Base-by-base conservation (phyloP, 2,113 vertebrate species). In the Naja naja region DNA sequence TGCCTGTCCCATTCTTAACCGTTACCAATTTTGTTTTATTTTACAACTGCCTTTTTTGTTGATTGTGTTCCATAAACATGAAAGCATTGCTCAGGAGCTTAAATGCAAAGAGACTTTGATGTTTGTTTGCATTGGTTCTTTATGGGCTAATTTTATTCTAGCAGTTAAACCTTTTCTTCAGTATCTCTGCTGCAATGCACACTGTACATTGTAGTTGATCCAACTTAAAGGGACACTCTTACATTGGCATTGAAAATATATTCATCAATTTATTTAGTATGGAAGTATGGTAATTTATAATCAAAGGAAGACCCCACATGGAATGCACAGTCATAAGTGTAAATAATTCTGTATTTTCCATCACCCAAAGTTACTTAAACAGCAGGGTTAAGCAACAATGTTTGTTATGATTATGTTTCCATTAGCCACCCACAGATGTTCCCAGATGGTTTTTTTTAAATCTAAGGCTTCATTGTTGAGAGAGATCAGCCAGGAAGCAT, bases 361-460 rank as follows among this genome's bases (percentile, higher is more conserved):
- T 56, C 64, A 47, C 20, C 60, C 91, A 55, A 22, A 23, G 12
- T 86, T 95, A 88, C 81, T 94, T 93, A 95, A 94, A 95, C 94
- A 95, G 95, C 94, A 94, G 94, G 85, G 90, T 94, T 96, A 93
- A 94, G 94, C 85, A 93, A 90, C 60, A 92, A 91, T 54, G 90
- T 94, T 96, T 96, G 89, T 88, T 94, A 88, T 94, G 64, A 91
- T 94, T 95, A 27, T 90, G 11, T 85, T 93, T 94, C 93, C 52
- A 95, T 95, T 94, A 95, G 92, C 92, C 91, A 96, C 94, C 34
- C 55, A 94, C 89, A 87, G 93, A 64, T 93, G 49, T 91, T 30
- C 95, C 89, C 95, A 94, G 87, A 90, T 49, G 91, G 96, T 18
- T 20, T 39, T 39, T 49, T 81, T 81, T 34, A 90, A 91, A 88